Evolutionary conservation across 2,797 vertebrate species (phyloP).

Genomic region (Percopsis omiscomaycus): DNA sequence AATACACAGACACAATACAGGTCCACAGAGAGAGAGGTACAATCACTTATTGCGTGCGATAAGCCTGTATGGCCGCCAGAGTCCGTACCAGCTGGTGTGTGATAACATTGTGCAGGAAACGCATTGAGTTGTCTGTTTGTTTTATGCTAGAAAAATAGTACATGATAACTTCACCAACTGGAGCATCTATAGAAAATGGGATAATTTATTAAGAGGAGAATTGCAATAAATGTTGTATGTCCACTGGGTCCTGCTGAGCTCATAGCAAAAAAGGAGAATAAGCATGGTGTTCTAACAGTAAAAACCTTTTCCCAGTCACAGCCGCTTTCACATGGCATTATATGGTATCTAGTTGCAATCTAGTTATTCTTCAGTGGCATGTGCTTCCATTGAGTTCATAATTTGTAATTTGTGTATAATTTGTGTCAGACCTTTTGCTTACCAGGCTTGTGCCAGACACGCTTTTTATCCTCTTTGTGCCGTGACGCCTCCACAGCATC

Average conservation of each 20-base stretch:
- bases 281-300: background rate
- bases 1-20: background rate
- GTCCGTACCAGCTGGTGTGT: too few species aligned
- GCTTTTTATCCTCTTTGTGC: background rate
- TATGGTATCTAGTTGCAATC: background rate
- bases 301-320: background rate
- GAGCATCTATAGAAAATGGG: background rate
- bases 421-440: background rate
- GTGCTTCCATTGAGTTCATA: background rate
- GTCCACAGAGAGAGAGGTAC: background rate
- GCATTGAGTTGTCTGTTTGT: slow-evolving; percentile 11
- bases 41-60: too few species aligned
- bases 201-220: slow-evolving; percentile 10
- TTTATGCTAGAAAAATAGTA: background rate
- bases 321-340: background rate
- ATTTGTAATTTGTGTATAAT: background rate
- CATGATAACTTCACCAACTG: slow-evolving; percentile 2
- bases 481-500: background rate
- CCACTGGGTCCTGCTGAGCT: background rate
- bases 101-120: slow-evolving; percentile 2
- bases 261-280: background rate
- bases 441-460: background rate
- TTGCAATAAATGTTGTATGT: background rate
- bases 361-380: background rate
- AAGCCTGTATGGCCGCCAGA: too few species aligned